Percentiles rank a stretch among this genome's conserved stretches.
phyloP scores from a whole-genome alignment of 2,888 invertebrate species.

The Rhagonycha fulva region DNA sequence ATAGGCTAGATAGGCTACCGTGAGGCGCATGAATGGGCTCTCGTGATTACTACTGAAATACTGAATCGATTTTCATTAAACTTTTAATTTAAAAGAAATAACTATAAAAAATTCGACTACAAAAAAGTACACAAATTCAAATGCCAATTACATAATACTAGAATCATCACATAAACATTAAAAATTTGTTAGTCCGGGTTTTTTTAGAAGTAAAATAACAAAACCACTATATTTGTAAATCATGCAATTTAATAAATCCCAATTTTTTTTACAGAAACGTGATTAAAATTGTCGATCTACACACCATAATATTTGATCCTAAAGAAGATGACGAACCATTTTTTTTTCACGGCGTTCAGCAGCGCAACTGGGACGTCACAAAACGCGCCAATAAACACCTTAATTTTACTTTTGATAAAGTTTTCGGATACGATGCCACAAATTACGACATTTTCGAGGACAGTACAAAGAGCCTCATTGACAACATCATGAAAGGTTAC shows the following conservation, averaged over 20 bases:
- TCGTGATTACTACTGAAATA: no score
- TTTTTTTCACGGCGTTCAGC: conserved; percentile 81
- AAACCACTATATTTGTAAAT: no score
- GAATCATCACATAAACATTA: no score
- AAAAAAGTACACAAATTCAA: no score
- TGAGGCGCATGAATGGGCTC: no score
- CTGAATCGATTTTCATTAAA: no score
- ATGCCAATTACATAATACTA: no score
- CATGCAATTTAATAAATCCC: neutral
- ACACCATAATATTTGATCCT: conserved; percentile 86
- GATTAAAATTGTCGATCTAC: conserved; percentile 76
- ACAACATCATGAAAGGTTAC: conserved; percentile 67
- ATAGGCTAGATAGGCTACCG: no score
- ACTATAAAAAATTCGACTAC: no score
- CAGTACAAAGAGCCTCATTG: conserved; percentile 77
- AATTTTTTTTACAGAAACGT: conserved; percentile 59
- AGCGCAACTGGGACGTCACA: conserved; percentile 73
- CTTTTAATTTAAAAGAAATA: no score
- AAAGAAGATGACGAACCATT: conserved; percentile 80
- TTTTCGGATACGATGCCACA: conserved; percentile 69
- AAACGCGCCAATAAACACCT: conserved; percentile 83
- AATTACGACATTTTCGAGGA: conserved; percentile 80
- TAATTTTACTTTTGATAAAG: conserved; percentile 84
- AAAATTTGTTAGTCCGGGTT: no score
- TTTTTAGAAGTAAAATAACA: no score